A percentile compares a stretch with the other conserved stretches of the same genome.
Evolutionary conservation across 2,888 invertebrate genomes (phyloP).

Genomic region (Aleiodes testaceus): DNA sequence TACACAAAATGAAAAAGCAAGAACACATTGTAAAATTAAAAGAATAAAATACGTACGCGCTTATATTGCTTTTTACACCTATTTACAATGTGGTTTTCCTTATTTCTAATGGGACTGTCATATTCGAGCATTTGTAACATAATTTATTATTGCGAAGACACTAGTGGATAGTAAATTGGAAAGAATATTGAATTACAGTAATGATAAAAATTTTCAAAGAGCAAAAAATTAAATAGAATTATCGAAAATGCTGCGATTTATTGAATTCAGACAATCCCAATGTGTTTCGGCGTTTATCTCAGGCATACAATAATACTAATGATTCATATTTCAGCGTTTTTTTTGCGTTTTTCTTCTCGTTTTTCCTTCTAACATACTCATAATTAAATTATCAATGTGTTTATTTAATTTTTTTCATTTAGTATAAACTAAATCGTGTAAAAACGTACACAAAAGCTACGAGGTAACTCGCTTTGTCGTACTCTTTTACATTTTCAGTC

Average conservation of each 20-base stretch:
- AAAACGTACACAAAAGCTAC: constrained; percentile 69
- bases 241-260: constrained; percentile 26
- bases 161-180: constrained; percentile 28
- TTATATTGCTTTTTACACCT: constrained; percentile 65
- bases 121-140: constrained; percentile 54
- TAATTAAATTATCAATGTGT: no score
- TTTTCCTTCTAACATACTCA: no score
- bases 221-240: constrained; percentile 27
- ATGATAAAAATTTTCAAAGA: constrained; percentile 24
- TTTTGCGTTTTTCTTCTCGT: neutral
- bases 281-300: constrained; percentile 51
- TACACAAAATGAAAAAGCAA: constrained; percentile 33
- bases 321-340: constrained; percentile 28
- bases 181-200: constrained; percentile 1
- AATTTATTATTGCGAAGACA: constrained; percentile 7
- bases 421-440: constrained; percentile 49
- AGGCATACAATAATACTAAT: constrained; percentile 68
- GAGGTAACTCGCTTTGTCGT: constrained; percentile 69
- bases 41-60: constrained; percentile 56
- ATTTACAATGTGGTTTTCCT: constrained; percentile 58
- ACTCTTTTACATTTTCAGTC: constrained; percentile 64
- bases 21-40: constrained; percentile 47
- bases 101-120: constrained; percentile 17
- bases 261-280: constrained; percentile 46
- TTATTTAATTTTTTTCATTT: constrained; percentile 34